Base-by-base conservation (phyloP, 2,113 vertebrate genomes). In the Pseudonaja textilis region DNA sequence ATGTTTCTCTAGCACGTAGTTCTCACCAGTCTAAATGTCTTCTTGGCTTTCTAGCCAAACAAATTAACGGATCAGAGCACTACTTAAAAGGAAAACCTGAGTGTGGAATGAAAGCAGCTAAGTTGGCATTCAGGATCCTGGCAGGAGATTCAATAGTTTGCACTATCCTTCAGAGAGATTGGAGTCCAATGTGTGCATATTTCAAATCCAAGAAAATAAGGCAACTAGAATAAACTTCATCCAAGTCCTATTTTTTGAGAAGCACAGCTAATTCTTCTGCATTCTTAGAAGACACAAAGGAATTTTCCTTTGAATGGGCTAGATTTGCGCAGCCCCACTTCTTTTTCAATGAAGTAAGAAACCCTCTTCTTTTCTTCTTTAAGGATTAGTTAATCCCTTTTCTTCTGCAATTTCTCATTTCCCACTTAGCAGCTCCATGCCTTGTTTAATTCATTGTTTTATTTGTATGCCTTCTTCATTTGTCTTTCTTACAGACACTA, bases 21-120 rank as follows among this genome's bases (percentile, higher is more conserved):
- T 96, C 23, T 23, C n/a, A 93, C 90, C 90, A 69, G 87, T 95
- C 95, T 95, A 92, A 94, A 93, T 45, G n/a, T 91, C 93, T 91
- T 95, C 56, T 94, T 89, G 91, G 56, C 61, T 42, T 92, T 92
- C 85, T 95, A 29, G 93, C 90, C 59, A 93, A 93, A 93, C 86
- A 95, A 94, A 93, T 92, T 85, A 93, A 94, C 45, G 93, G 50
- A 89, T 34, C 74, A 91, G 88, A 94, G 93, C 16, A 89, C 54
- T 81, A 26, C 92, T 96, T 95, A 94, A 34, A 96, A 87, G 95
- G 88, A 95, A 92, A 94, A 86, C 57, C 88, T 86, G 59, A 92
- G 55, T 34, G 91, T 94, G 69, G 59, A 0, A 25, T 22, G 90
- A 91, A 86, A 91, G 69, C 89, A 56, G 85, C 55, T 45, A 47